These are phyloP conservation scores for Pica pica DNA, from an alignment of 2,113 vertebrate species.

Conservation along the genomic window DNA sequence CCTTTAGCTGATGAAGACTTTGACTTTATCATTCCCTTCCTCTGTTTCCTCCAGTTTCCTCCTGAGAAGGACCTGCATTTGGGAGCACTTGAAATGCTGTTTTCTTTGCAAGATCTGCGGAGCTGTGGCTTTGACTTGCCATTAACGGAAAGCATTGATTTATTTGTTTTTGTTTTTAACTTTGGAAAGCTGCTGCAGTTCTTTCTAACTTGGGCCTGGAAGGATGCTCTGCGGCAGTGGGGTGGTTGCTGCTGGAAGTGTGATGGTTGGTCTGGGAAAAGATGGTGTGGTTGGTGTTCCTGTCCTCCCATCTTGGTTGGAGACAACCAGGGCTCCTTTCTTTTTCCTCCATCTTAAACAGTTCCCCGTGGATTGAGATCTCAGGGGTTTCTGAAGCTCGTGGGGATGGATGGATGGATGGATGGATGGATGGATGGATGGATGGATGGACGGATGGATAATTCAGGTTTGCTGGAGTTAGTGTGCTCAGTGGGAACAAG, in stretches of 20 bases:
- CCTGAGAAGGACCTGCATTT: neutral
- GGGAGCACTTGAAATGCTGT: neutral
- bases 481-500: neutral
- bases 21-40: neutral
- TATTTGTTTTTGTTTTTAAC: neutral
- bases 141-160: neutral
- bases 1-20: neutral
- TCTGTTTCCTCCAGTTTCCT: neutral
- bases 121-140: neutral
- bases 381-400: neutral
- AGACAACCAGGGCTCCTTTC: neutral
- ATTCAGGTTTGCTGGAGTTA: neutral
- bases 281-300: accelerated
- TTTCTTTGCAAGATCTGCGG: neutral
- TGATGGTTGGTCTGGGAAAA: neutral
- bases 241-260: neutral
- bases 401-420: neutral
- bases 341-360: neutral
- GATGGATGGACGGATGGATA: neutral
- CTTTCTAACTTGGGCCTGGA: neutral
- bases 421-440: neutral
- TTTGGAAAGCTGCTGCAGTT: neutral
- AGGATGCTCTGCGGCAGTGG: neutral
- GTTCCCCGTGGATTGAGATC: neutral
- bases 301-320: neutral